These are phyloP conservation scores for Melanotaenia duboulayi DNA, from an alignment of 2,113 vertebrate species.

Conservation along the genomic window DNA sequence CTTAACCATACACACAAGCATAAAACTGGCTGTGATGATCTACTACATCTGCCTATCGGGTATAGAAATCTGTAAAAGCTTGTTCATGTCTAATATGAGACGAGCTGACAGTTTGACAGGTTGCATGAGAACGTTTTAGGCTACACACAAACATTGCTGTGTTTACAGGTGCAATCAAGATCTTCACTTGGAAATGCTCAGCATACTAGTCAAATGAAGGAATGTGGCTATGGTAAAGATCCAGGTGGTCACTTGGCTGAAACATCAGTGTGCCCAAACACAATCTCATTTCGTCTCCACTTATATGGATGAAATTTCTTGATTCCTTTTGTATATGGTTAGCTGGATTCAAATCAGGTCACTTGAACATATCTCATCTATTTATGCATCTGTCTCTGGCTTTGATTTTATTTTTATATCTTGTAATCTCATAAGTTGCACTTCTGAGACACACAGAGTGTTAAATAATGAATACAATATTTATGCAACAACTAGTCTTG, in stretches of 20 bases:
- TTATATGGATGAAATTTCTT: background rate
- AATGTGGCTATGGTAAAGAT: constrained; percentile 22
- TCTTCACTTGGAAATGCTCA: constrained; percentile 25
- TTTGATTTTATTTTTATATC: background rate
- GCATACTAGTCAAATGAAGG: constrained; percentile 18
- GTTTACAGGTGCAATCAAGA: constrained; percentile 35
- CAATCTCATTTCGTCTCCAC: background rate
- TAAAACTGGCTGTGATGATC: constrained; percentile 16
- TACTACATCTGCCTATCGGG: constrained; percentile 20
- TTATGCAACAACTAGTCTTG: background rate
- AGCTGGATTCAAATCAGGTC: no score
- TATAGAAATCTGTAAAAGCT: constrained; percentile 32
- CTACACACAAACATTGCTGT: constrained; percentile 21
- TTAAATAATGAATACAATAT: background rate
- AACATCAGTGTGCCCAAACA: background rate
- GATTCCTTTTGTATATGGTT: no score
- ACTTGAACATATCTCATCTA: no score
- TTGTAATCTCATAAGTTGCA: background rate
- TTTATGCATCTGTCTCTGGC: no score
- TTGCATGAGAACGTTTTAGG: constrained; percentile 17
- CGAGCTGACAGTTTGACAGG: constrained; percentile 51
- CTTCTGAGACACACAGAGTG: no score
- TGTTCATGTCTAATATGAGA: constrained; percentile 34
- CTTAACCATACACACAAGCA: constrained; percentile 6
- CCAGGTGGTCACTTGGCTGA: background rate